Percentiles rank a stretch among this genome's conserved stretches.
Conservation (phyloP, 1,140 invertebrate genomes). For the Ganaspis sp. region DNA sequence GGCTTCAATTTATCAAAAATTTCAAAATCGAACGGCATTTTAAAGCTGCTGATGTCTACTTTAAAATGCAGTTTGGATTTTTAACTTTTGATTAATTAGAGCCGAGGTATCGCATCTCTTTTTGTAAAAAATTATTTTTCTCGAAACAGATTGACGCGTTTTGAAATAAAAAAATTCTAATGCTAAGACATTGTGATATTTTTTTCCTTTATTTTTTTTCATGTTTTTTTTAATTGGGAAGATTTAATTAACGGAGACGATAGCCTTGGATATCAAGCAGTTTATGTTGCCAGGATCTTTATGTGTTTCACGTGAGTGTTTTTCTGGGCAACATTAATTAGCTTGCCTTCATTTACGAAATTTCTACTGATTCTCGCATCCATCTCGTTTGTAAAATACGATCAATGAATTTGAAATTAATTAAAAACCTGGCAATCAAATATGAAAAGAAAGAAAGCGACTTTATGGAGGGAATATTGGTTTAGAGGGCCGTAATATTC, state of each 20-base stretch:
- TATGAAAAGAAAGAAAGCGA: conserved; percentile 19
- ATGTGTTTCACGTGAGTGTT: not conserved
- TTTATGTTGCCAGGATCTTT: conserved; percentile 12
- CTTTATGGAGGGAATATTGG: not conserved
- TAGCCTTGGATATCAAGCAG: conserved; percentile 16
- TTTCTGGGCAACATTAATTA: conserved; percentile 8
- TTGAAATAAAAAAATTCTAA: not conserved
- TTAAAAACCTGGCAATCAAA: conserved; percentile 18
- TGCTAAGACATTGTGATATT: not conserved
- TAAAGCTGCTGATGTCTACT: no score
- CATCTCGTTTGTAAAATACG: not conserved
- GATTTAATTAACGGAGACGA: conserved; percentile 16
- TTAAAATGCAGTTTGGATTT: no score
- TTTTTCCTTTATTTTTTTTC: not conserved
- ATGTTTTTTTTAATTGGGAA: not conserved
- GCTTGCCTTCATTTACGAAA: conserved; percentile 15
- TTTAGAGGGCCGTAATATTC: conserved; percentile 1
- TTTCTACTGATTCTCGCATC: conserved; percentile 19
- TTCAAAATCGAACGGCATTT: no score
- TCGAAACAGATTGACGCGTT: no score
- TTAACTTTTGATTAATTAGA: no score
- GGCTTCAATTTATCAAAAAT: no score
- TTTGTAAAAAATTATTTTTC: no score
- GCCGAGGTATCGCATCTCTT: no score
- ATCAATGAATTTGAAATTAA: conserved; percentile 25